Conservation (phyloP, 2,797 vertebrate species). For the Xenops minutus region DNA sequence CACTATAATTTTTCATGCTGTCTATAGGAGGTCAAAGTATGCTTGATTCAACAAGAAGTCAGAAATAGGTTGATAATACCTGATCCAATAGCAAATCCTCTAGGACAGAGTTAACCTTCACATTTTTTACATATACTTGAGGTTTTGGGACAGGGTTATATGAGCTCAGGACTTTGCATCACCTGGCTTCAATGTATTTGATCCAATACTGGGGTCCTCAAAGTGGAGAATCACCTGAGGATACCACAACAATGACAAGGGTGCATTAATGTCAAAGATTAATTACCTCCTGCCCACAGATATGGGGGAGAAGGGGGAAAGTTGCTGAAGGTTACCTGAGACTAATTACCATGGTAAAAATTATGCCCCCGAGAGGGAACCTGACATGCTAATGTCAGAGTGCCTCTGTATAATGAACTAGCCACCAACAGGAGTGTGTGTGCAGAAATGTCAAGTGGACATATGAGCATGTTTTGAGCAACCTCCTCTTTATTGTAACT, state of each 20-base stretch:
- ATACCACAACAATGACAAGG: neutral
- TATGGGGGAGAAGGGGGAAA: neutral
- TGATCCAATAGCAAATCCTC: no score
- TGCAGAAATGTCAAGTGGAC: neutral
- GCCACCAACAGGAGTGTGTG: neutral
- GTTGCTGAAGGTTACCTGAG: neutral
- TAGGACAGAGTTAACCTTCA: no score
- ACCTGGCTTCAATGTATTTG: neutral
- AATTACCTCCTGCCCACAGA: neutral
- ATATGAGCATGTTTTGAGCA: neutral
- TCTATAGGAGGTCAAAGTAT: no score
- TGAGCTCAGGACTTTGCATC: neutral
- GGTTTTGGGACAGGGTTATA: neutral
- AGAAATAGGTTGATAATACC: no score
- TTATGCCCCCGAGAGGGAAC: neutral
- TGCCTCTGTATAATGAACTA: neutral
- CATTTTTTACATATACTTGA: no score
- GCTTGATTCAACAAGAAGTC: no score
- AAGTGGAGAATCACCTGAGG: neutral
- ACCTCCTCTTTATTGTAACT: neutral
- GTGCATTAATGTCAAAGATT: neutral
- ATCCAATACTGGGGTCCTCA: neutral
- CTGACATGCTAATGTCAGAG: neutral
- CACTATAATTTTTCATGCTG: no score
- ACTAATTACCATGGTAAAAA: neutral